Evolutionary conservation across 2,113 vertebrate genomes (phyloP), one percentile per base, ranked within the genome.

Genomic region (Lutjanus erythropterus): DNA sequence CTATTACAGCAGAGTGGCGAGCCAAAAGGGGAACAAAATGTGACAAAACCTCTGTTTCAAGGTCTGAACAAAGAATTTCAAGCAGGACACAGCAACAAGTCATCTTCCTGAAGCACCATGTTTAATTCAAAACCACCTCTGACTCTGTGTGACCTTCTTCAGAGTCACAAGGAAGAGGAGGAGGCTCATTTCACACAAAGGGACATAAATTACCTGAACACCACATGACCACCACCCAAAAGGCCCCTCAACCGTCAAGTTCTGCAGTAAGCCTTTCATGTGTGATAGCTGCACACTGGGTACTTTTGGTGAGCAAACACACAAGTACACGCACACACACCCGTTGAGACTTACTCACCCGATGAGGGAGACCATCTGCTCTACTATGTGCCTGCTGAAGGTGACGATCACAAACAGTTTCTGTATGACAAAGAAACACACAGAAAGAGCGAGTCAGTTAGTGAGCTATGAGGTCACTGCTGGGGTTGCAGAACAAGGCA

Each of bases 351-450:
- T 93, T 95, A 98, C 97, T 99, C 94, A 98, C 97, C 97, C 97
- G 53, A 96, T 96, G 80, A 98, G 94, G 84, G 96, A 93, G 92
- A 97, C 97, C 96, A 98, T 99, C 96, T 98, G 97, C 86, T 98
- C 96, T 93, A 96, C 96, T 85, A 96, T 97, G 93, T 97, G 96
- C 90, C 95, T 96, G 96, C 96, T 97, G 95, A 97, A 98, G 73
- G 96, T 97, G 95, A 97, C 88, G 79, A 98, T 97, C 83, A 97
- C 97, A 80, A 99, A 97, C 77, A 97, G 95, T 96, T 98, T 97
- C 97, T 98, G 96, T 87, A 93, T 93, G 93, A 90, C 86, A 86
- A 89, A 93, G 90, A 93, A 93, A 91, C 42, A 92, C 93, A 87
- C 74, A 84, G 80, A 94, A 58, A 56, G 39, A 78, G 52, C 67